phyloP scores from a whole-genome alignment of 2,113 vertebrate species.

The Hippocampus mohnikei region DNA sequence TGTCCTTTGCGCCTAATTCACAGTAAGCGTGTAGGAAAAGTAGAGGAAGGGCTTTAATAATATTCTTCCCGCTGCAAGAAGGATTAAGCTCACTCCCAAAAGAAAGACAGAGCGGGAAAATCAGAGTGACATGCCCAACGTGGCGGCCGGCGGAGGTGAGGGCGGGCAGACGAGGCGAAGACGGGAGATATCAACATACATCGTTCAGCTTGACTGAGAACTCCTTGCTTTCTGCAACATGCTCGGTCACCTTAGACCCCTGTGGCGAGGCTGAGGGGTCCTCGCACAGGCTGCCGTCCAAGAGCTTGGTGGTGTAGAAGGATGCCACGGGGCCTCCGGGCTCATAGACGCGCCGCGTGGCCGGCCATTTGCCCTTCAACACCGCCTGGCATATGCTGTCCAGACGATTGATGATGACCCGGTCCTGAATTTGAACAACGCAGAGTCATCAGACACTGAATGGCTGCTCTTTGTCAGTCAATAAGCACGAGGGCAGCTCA shows the following conservation, averaged over 20 bases:
- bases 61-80: conserved; percentile 72
- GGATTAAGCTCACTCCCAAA: conserved; percentile 62
- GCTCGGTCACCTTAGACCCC: conserved; percentile 99
- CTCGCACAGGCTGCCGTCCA: conserved; percentile 85
- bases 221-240: conserved; percentile 99
- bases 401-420: conserved; percentile 96
- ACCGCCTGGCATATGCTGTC: conserved; percentile 98
- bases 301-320: conserved; percentile 96
- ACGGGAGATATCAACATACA: conserved; percentile 98
- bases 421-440: conserved; percentile 75
- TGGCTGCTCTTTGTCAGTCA: background rate
- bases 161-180: conserved; percentile 64
- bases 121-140: conserved; percentile 82
- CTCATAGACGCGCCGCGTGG: conserved; percentile 84
- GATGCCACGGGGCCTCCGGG: conserved; percentile 83
- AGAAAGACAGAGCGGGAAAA: conserved; percentile 48
- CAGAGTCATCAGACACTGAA: background rate
- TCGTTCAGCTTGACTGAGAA: conserved; percentile 99
- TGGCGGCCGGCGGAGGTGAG: conserved; percentile 56
- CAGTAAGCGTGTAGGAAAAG: conserved; percentile 59
- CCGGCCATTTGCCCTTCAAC: conserved; percentile 96
- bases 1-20: conserved; percentile 63
- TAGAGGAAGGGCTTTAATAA: conserved; percentile 50
- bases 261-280: conserved; percentile 88
- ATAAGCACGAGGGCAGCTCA: conserved; percentile 42